A percentile compares a stretch with the other conserved stretches of the same genome.
Conservation (phyloP, 2,113 vertebrate species). For the Pomatostomus ruficeps region DNA sequence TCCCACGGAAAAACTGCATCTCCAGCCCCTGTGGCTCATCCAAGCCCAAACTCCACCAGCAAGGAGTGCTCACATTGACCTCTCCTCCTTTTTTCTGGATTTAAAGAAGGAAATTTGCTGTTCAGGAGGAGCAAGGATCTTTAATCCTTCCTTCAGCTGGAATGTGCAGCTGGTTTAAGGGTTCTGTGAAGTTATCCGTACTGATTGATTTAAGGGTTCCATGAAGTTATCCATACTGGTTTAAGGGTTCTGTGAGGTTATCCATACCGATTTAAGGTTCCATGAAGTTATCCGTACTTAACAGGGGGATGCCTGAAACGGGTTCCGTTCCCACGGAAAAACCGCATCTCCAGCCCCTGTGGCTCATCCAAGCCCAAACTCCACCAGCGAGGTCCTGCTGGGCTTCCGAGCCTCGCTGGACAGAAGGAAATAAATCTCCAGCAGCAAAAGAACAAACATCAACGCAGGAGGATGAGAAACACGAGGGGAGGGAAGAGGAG, state of each 20-base stretch:
- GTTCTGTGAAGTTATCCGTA: no score
- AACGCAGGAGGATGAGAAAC: not conserved
- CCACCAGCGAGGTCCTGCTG: not conserved
- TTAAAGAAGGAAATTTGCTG: not conserved
- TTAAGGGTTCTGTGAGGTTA: no score
- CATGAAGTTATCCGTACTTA: not conserved
- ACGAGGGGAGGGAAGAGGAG: not conserved
- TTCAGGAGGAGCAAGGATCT: not conserved
- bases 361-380: not conserved
- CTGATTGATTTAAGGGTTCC: no score
- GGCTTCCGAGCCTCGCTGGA: not conserved
- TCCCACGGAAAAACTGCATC: not conserved
- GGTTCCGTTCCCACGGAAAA: not conserved
- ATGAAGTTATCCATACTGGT: no score
- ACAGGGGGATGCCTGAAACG: accelerated
- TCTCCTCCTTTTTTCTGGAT: not conserved
- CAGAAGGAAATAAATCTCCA: not conserved
- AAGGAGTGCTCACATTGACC: not conserved
- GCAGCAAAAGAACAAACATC: not conserved
- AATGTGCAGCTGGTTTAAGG: not conserved
- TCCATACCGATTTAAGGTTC: no score
- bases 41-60: no score
- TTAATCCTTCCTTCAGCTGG: not conserved
- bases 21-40: not conserved
- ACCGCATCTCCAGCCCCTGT: accelerated